Evolutionary conservation across 2,888 invertebrate genomes (phyloP).

Genomic region (Orthosia gothica): DNA sequence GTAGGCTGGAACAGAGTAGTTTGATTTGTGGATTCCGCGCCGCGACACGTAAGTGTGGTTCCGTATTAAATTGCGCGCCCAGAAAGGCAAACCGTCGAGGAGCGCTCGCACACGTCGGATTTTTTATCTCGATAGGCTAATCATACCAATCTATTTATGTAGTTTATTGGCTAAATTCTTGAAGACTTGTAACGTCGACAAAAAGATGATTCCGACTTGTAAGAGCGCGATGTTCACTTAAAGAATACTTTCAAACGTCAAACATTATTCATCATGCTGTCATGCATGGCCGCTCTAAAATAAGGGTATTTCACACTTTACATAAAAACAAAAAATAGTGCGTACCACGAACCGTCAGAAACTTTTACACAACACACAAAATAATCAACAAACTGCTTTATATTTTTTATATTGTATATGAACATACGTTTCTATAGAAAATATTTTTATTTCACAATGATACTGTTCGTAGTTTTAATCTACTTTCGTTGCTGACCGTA

Average conservation of each 20-base stretch:
- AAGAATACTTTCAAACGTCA: not conserved
- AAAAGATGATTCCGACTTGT: not conserved
- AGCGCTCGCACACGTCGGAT: not conserved
- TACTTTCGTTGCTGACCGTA: not conserved
- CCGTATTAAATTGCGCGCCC: not conserved
- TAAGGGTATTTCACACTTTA: not conserved
- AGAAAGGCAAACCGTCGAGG: not conserved
- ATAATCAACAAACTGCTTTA: no score
- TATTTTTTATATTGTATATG: no score
- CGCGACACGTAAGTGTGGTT: no score
- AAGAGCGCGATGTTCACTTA: not conserved
- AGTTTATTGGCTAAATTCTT: not conserved
- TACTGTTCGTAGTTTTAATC: not conserved
- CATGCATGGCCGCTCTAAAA: conserved; percentile 1
- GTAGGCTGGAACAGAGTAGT: no score
- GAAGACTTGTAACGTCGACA: not conserved
- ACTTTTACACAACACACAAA: no score
- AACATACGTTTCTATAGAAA: no score
- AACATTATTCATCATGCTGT: not conserved
- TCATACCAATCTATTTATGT: not conserved
- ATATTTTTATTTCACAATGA: no score
- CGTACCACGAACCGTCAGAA: not conserved
- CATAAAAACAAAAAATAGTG: not conserved
- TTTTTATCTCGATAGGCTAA: not conserved
- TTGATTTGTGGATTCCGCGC: no score